These are phyloP conservation scores for Drosophila murphyi DNA, from an alignment of 1,140 invertebrate genomes.

Conservation along the genomic window DNA sequence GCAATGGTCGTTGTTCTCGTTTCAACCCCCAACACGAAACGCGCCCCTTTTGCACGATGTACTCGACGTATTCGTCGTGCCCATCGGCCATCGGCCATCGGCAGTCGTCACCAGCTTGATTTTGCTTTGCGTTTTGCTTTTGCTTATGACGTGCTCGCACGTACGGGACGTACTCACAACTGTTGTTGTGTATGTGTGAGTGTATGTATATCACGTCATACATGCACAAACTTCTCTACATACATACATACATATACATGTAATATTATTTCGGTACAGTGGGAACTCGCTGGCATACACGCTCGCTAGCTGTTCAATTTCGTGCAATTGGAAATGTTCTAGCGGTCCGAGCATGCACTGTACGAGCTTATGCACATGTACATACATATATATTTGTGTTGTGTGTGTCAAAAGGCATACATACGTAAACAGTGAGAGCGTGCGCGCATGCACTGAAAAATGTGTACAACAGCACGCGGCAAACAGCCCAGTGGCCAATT, in stretches of 20 bases:
- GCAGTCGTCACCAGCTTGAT: slow-evolving; percentile 43
- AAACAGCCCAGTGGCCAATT: slow-evolving; percentile 43
- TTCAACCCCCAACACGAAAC: slow-evolving; percentile 53
- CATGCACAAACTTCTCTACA: slow-evolving; percentile 18
- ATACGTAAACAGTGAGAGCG: slow-evolving; percentile 33
- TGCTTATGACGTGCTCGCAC: slow-evolving; percentile 72
- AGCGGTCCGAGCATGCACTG: slow-evolving; percentile 18
- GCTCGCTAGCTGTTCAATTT: not conserved
- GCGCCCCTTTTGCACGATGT: slow-evolving; percentile 45
- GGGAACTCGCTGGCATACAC: slow-evolving; percentile 1
- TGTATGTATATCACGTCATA: slow-evolving; percentile 38
- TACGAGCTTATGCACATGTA: slow-evolving; percentile 18
- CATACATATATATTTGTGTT: slow-evolving; percentile 7
- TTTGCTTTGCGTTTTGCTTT: slow-evolving; percentile 50
- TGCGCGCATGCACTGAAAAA: slow-evolving; percentile 55
- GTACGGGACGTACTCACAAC: slow-evolving; percentile 51
- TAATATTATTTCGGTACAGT: slow-evolving; percentile 19
- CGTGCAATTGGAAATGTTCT: slow-evolving; percentile 21
- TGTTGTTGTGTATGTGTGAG: slow-evolving; percentile 45
- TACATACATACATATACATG: not conserved
- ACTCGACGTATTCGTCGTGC: not conserved
- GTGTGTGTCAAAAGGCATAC: slow-evolving; percentile 35
- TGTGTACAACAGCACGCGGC: slow-evolving; percentile 45
- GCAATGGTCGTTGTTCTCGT: slow-evolving; percentile 36
- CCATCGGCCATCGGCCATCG: not conserved